Conservation (phyloP, 2,113 vertebrate species). For the Pongo pygmaeus region DNA sequence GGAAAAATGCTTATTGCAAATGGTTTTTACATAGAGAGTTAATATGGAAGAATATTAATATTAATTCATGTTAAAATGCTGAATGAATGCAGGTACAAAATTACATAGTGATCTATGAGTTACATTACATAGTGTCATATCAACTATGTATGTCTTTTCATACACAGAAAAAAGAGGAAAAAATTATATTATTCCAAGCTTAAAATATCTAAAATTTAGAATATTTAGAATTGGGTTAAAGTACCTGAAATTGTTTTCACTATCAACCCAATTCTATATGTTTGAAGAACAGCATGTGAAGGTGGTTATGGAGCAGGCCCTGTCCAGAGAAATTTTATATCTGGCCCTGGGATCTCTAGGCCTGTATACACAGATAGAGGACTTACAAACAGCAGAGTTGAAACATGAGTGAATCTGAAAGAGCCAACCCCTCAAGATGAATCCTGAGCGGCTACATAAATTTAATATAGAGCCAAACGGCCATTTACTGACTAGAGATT, state of each 20-base stretch:
- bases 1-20: background rate
- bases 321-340: background rate
- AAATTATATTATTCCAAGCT: background rate
- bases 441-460: background rate
- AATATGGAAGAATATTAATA: background rate
- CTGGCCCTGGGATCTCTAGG: background rate
- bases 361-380: background rate
- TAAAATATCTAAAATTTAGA: background rate
- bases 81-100: background rate
- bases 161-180: background rate
- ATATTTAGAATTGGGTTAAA: background rate
- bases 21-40: background rate
- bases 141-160: background rate
- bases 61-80: background rate
- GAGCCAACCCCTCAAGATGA: background rate
- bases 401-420: background rate
- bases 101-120: background rate
- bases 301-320: background rate
- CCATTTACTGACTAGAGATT: background rate
- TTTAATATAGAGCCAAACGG: background rate
- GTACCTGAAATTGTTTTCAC: background rate
- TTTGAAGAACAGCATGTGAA: background rate
- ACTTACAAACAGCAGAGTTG: background rate
- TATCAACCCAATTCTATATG: background rate
- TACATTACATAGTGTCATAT: background rate